Base-by-base conservation (phyloP, 2,797 vertebrate species). In the Australoheros facetus region DNA sequence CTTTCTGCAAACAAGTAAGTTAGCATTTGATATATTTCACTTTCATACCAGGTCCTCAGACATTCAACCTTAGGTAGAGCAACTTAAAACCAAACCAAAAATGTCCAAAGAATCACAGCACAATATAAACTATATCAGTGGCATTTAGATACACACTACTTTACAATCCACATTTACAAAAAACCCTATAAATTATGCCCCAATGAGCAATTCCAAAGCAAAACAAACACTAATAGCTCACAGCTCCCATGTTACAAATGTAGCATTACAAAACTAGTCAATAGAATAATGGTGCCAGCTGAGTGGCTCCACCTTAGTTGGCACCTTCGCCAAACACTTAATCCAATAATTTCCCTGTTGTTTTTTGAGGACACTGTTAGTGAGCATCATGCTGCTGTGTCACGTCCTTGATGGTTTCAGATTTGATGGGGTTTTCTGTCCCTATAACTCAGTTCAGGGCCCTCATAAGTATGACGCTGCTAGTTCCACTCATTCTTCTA, bases 301-400 rank as follows among this genome's bases (percentile, higher is more conserved):
- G 45, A 76, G 58, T 37, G 64, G 51, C 14, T 23, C 64, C 71
- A 54, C 62, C 5, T 78, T 17, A 28, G 56, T 74, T 60, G 14
- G 30, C 66, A 73, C 37, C 30, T 5, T 32, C 16, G 42, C 59
- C 75, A 72, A 81, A 79, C 21, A 80, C 71, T 72, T 85, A 88
- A 88, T 85, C 80, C 34, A 57, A 75, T 85, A 13, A 87, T 81
- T 78, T 51, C 26, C 75, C 80, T 62, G 80, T 84, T 69, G 85
- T 73, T 72, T 51, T 37, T 58, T 5, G 30, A 81, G 39, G 64
- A 56, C 78, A 77, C 37, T 48, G 42, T 14, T 71, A 51, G 76
- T 28, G 53, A 83, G 73, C 48, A 19, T 69, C 51, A 56, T 80
- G 21, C 21, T 3, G 2, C 73, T 51, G 62, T 55, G 48, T 34